Conservation (phyloP, 2,797 vertebrate species). For the Morus bassanus region DNA sequence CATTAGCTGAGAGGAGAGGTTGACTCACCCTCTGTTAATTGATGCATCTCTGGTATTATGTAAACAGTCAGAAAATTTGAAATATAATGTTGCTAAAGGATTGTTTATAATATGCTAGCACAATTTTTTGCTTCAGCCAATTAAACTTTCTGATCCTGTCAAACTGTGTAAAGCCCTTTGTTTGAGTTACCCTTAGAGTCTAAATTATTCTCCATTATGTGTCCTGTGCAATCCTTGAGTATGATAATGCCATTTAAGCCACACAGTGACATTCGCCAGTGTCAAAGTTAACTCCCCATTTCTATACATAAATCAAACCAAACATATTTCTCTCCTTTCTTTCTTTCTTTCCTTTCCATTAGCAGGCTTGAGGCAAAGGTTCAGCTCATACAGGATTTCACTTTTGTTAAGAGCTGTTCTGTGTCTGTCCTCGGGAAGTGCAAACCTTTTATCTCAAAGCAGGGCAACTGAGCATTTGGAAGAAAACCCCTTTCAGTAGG, state of each 20-base stretch:
- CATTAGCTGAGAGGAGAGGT: neutral
- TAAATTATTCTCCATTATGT: neutral
- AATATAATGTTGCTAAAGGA: neutral
- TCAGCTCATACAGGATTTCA: neutral
- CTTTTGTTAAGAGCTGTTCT: neutral
- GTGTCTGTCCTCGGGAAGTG: neutral
- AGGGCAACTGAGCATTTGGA: accelerated
- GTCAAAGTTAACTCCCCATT: neutral
- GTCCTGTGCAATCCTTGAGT: neutral
- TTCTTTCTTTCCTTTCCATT: neutral
- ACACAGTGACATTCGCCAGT: neutral
- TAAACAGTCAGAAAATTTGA: neutral
- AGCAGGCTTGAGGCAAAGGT: neutral
- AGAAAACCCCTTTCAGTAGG: neutral
- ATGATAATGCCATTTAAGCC: neutral
- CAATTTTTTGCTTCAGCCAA: neutral
- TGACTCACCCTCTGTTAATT: neutral
- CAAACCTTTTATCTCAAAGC: neutral
- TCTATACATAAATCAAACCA: neutral
- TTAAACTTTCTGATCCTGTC: neutral
- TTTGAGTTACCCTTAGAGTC: neutral
- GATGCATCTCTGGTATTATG: neutral
- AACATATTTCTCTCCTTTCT: no score
- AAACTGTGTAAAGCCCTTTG: neutral
- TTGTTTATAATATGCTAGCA: neutral